These are phyloP conservation scores for Neodiprion lecontei DNA, from an alignment of 1,140 invertebrate species.

Conservation along the genomic window DNA sequence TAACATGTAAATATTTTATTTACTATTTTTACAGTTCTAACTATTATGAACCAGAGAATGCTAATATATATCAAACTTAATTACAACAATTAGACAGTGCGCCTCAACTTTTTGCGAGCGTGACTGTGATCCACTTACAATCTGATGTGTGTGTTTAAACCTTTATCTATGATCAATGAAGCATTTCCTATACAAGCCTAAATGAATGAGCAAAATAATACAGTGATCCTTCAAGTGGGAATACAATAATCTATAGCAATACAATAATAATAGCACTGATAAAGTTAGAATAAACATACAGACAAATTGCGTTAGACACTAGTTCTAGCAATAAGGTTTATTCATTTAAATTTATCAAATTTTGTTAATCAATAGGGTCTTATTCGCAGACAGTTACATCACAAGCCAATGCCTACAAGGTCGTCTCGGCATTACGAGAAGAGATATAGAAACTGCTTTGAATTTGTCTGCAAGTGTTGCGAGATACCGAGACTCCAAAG, in stretches of 20 bases:
- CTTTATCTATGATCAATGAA: too few species aligned
- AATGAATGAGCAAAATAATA: too few species aligned
- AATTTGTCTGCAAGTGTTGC: conserved; percentile 37
- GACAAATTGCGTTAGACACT: not conserved
- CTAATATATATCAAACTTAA: too few species aligned
- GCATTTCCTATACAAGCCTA: too few species aligned
- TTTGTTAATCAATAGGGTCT: not conserved
- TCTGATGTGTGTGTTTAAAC: too few species aligned
- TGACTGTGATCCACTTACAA: too few species aligned
- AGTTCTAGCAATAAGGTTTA: not conserved
- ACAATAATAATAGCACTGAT: not conserved
- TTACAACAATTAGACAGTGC: too few species aligned
- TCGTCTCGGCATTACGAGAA: conserved; percentile 39
- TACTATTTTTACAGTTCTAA: too few species aligned
- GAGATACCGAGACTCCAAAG: conserved; percentile 42
- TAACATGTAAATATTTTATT: not conserved
- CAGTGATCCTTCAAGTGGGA: too few species aligned
- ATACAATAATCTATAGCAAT: too few species aligned
- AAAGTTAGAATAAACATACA: not conserved
- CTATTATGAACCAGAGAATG: too few species aligned
- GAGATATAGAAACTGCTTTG: conserved; percentile 43
- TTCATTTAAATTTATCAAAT: not conserved
- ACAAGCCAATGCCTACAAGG: conserved; percentile 38
- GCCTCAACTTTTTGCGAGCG: too few species aligned
- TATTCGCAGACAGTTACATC: conserved; percentile 34